Percentiles rank a stretch among this genome's conserved stretches.
Conservation (phyloP, 1,140 invertebrate genomes). For the Radopholus similis region DNA sequence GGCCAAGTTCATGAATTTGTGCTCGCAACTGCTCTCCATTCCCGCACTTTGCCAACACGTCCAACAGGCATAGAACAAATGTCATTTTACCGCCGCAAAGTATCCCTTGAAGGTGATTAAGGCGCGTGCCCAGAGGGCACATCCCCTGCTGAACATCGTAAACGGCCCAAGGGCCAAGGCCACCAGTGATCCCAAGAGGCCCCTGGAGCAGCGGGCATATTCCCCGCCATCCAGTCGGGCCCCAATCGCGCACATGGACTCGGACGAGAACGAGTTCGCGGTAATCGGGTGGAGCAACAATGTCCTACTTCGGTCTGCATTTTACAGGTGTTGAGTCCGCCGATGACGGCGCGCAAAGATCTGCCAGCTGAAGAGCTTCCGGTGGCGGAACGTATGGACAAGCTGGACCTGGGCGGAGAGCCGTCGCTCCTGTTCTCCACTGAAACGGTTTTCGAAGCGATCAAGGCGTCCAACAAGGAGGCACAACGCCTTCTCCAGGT, state of each 20-base stretch:
- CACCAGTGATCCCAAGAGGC: not conserved
- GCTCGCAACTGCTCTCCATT: constrained; percentile 53
- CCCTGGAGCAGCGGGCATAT: not conserved
- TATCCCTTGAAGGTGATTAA: constrained; percentile 39
- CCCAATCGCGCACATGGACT: constrained; percentile 48
- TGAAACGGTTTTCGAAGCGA: constrained; percentile 34
- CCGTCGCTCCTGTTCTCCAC: constrained; percentile 29
- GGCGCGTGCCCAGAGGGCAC: constrained; percentile 25
- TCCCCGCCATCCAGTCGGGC: constrained; percentile 26
- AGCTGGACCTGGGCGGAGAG: constrained; percentile 31
- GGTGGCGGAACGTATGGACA: not conserved
- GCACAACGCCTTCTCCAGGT: constrained; percentile 21
- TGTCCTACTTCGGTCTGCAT: no score
- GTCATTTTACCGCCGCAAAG: constrained; percentile 3
- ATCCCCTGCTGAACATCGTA: constrained; percentile 39
- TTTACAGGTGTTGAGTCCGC: no score
- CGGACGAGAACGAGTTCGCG: constrained; percentile 38
- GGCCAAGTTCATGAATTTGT: constrained; percentile 55
- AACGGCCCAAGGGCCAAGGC: not conserved
- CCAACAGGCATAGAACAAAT: constrained; percentile 23
- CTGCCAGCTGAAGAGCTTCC: not conserved
- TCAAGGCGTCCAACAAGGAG: constrained; percentile 49
- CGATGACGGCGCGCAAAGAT: not conserved
- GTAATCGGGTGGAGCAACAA: no score
- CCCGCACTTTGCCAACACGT: constrained; percentile 52